phyloP scores from a whole-genome alignment of 2,797 vertebrate genomes.

The Hemibagrus guttatus region DNA sequence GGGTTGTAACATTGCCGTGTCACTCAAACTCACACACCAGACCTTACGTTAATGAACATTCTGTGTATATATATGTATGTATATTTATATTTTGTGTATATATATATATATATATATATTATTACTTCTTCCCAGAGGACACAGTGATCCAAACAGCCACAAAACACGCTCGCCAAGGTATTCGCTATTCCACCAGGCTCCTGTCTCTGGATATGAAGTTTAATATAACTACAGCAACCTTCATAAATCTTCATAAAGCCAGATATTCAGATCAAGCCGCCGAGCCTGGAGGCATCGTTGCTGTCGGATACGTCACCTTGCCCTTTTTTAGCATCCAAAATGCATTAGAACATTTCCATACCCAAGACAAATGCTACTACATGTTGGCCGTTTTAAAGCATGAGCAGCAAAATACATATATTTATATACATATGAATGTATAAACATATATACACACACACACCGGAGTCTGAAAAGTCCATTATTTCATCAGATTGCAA shows the following conservation, averaged over 20 bases:
- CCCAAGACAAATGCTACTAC: constrained; percentile 16
- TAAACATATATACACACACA: background rate
- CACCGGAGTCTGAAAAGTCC: background rate
- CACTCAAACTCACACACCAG: constrained; percentile 43
- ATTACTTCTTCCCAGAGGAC: constrained; percentile 46
- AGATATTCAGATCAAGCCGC: constrained; percentile 50
- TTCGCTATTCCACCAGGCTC: constrained; percentile 29
- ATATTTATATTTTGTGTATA: background rate
- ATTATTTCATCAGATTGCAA: background rate
- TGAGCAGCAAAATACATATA: background rate
- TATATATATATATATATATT: constrained; percentile 32
- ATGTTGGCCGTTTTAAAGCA: background rate
- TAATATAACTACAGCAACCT: constrained; percentile 48
- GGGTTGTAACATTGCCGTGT: constrained; percentile 45
- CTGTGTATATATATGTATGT: background rate
- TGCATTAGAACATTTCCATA: constrained; percentile 40
- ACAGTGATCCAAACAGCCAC: background rate
- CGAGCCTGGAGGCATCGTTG: constrained; percentile 39
- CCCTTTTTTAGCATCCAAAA: constrained; percentile 49
- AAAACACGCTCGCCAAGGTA: background rate
- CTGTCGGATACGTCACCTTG: constrained; percentile 37
- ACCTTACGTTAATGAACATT: constrained; percentile 49
- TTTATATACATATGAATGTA: background rate
- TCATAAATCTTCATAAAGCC: constrained; percentile 49
- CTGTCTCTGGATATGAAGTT: constrained; percentile 42